phyloP scores from a whole-genome alignment of 2,113 vertebrate species.

The Microcebus lehilahytsara region DNA sequence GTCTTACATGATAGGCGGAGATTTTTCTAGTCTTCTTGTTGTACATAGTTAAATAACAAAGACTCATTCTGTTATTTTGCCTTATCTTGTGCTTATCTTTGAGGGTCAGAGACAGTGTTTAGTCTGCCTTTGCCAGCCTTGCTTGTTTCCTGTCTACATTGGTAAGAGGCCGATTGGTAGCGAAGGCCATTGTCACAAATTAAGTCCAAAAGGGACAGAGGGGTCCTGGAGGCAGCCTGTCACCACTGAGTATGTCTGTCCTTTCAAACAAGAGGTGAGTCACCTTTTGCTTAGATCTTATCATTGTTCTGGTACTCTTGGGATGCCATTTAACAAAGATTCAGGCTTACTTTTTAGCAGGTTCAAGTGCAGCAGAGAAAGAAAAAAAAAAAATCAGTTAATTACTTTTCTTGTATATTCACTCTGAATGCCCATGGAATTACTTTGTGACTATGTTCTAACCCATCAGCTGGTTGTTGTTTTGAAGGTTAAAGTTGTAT shows the following conservation, averaged over 20 bases:
- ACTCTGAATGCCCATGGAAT: not conserved
- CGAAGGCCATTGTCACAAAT: constrained; percentile 25
- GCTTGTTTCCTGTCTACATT: constrained; percentile 28
- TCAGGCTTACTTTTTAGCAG: not conserved
- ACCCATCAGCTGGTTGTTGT: not conserved
- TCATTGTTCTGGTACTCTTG: not conserved
- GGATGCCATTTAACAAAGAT: constrained; percentile 32
- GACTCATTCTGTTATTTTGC: constrained; percentile 20
- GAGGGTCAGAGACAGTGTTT: constrained; percentile 48
- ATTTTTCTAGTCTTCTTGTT: not conserved
- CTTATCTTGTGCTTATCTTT: constrained; percentile 53
- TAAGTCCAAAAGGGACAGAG: not conserved
- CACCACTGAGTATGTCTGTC: not conserved
- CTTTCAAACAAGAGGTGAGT: not conserved
- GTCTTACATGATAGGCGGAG: not conserved
- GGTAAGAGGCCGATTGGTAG: not conserved
- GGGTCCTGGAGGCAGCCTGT: not conserved
- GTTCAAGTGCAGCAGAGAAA: not conserved
- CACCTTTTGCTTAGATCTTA: constrained; percentile 11
- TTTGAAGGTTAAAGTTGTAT: constrained; percentile 9
- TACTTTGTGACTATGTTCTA: not conserved
- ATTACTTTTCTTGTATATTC: not conserved
- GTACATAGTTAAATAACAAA: not conserved
- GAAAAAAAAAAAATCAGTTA: not conserved
- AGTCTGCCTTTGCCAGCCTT: constrained; percentile 46